Evolutionary conservation across 1,140 invertebrate genomes (phyloP).

Genomic region (Subanguina moxae): DNA sequence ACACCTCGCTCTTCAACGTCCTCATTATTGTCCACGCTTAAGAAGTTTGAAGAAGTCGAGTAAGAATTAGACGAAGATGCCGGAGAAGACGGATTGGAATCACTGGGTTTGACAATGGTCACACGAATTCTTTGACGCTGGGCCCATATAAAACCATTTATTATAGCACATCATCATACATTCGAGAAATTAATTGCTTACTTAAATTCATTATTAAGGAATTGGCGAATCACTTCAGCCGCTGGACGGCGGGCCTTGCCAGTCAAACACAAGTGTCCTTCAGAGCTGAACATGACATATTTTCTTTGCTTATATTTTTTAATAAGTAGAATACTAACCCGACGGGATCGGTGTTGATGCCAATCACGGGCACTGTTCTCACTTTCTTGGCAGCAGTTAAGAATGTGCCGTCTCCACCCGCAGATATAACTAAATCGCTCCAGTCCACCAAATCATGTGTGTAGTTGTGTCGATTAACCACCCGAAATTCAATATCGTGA

Average conservation of each 20-base stretch:
- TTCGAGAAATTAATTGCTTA: conserved; percentile 1
- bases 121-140: conserved; percentile 80
- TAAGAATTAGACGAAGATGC: conserved; percentile 27
- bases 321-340: conserved; percentile 56
- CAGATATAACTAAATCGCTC: conserved; percentile 88
- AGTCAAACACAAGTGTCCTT: conserved; percentile 85
- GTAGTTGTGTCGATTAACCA: conserved; percentile 47
- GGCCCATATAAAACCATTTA: conserved; percentile 66
- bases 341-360: conserved; percentile 92
- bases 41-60: conserved; percentile 17
- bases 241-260: conserved; percentile 70
- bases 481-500: conserved; percentile 45
- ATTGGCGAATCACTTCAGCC: conserved; percentile 68
- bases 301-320: conserved; percentile 42
- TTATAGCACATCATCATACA: neutral
- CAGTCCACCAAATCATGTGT: conserved; percentile 72
- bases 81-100: conserved; percentile 7
- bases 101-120: conserved; percentile 64
- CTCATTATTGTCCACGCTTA: neutral
- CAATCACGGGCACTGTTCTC: conserved; percentile 75
- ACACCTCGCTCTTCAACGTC: neutral
- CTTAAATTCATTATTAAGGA: conserved; percentile 67
- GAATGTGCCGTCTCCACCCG: conserved; percentile 97
- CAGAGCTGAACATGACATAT: conserved; percentile 67
- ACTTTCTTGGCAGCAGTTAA: conserved; percentile 84